Percentiles rank a stretch among this genome's conserved stretches.
Conservation (phyloP, 2,888 invertebrate genomes). For the Elysia crispata region DNA sequence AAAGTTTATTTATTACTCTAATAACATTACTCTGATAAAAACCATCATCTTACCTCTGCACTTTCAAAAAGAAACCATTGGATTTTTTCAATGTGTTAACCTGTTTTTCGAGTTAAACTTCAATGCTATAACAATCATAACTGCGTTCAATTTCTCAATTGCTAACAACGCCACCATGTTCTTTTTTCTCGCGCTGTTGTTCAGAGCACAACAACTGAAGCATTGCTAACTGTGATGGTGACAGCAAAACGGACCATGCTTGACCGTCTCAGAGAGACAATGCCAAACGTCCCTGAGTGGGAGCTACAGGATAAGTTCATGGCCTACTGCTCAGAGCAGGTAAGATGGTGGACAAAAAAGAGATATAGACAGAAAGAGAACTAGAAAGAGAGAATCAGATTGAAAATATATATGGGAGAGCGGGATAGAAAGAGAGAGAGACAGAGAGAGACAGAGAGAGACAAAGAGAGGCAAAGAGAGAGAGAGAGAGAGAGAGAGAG, state of each 20-base stretch:
- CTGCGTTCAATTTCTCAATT: too few relatives aligned
- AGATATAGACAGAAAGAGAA: neutral
- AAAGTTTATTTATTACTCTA: too few relatives aligned
- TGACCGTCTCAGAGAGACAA: neutral
- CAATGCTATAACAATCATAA: too few relatives aligned
- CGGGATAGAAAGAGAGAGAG: too few relatives aligned
- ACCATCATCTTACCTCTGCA: too few relatives aligned
- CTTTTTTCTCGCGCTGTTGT: too few relatives aligned
- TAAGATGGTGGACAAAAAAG: neutral
- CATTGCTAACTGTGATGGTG: constrained; percentile 38
- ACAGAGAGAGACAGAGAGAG: too few relatives aligned
- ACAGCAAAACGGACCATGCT: constrained; percentile 45
- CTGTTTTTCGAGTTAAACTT: too few relatives aligned
- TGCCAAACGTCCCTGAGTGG: constrained; percentile 11
- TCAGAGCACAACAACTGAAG: constrained; percentile 40
- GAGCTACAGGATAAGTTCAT: constrained; percentile 41
- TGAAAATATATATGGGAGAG: neutral
- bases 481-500: constrained; percentile 1
- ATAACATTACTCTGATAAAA: too few relatives aligned
- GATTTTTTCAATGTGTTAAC: too few relatives aligned
- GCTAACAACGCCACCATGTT: too few relatives aligned
- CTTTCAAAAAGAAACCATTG: too few relatives aligned
- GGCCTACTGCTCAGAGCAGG: constrained; percentile 49
- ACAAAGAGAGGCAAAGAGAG: neutral
- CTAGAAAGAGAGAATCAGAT: neutral